Evolutionary conservation across 1,140 invertebrate genomes (phyloP).

Genomic region (Trypoxylus dichotomus): DNA sequence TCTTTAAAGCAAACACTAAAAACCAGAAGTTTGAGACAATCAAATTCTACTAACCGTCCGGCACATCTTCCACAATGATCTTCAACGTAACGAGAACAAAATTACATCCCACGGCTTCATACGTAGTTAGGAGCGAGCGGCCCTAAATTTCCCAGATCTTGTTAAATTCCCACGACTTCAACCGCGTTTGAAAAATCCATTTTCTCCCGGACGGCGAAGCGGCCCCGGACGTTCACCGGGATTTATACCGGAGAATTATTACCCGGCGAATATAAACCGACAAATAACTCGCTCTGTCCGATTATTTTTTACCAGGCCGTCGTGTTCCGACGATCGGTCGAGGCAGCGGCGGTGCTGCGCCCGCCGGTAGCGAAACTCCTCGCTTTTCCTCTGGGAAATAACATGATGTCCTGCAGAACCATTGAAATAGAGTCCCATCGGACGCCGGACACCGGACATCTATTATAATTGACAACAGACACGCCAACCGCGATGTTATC

Average conservation of each 20-base stretch:
- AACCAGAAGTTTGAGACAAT: no score
- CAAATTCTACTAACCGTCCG: no score
- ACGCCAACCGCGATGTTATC: conserved; percentile 34
- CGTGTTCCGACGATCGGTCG: no score
- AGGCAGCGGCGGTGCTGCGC: neutral
- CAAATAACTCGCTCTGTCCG: neutral
- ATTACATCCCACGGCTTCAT: neutral
- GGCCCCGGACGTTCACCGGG: neutral
- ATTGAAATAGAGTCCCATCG: conserved; percentile 42
- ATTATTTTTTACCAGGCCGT: neutral
- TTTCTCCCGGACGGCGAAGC: neutral
- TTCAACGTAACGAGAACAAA: no score
- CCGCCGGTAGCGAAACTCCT: neutral
- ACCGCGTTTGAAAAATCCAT: neutral
- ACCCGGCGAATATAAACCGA: neutral
- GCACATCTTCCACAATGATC: no score
- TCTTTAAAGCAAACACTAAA: no score
- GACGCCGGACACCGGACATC: conserved; percentile 36
- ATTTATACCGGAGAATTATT: neutral
- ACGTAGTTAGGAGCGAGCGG: neutral
- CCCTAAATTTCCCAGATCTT: neutral
- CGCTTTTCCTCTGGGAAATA: conserved; percentile 43
- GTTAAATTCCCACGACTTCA: neutral
- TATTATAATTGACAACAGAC: conserved; percentile 40
- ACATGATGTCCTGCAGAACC: conserved; percentile 47